Conservation (phyloP, 2,113 vertebrate genomes). For the Anser cygnoides region DNA sequence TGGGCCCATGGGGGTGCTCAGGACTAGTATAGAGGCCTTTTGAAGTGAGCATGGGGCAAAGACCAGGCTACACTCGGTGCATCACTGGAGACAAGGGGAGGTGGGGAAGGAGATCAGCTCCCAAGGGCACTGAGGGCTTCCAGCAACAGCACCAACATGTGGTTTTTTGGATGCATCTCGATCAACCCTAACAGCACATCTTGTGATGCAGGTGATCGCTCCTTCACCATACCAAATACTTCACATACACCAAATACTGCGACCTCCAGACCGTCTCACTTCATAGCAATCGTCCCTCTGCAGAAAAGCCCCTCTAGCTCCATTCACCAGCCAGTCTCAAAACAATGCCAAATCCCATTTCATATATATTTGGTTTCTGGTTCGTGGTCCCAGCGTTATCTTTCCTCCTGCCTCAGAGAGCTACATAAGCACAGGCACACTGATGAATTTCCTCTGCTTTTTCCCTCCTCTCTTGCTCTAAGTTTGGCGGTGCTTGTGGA, state of each 20-base stretch:
- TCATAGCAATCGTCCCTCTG: not conserved
- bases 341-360: not conserved
- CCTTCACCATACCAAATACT: not conserved
- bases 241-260: not conserved
- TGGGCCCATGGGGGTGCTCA: not conserved
- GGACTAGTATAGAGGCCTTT: not conserved
- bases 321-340: not conserved
- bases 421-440: not conserved
- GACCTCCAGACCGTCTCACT: not conserved
- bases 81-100: not conserved
- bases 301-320: not conserved
- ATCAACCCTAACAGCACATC: not conserved
- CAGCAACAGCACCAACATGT: not conserved
- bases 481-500: not conserved
- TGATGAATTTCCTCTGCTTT: not conserved
- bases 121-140: not conserved
- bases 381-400: too few species aligned
- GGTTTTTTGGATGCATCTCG: not conserved
- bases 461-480: not conserved
- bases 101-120: not conserved
- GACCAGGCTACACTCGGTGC: not conserved
- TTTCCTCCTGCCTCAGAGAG: not conserved
- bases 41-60: not conserved
- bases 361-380: not conserved
- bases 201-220: not conserved